Percentiles rank a stretch among this genome's conserved stretches.
Conservation (phyloP, 2,888 invertebrate genomes). For the Drosophila infuscata region DNA sequence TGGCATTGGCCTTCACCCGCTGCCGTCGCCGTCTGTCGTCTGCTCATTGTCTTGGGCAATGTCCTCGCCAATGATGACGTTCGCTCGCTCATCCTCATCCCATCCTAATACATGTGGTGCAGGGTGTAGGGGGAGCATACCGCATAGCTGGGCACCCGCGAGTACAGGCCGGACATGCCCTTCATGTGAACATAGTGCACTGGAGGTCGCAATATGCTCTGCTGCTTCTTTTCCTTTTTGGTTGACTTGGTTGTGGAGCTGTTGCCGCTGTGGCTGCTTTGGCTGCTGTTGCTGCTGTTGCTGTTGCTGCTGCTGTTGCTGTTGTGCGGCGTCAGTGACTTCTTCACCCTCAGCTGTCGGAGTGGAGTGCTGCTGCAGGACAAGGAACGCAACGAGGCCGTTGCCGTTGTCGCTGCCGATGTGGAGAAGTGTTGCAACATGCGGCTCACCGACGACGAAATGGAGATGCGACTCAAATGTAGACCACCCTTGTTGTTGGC, state of each 20-base stretch:
- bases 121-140: conserved; percentile 83
- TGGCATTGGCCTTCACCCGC: conserved; percentile 39
- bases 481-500: conserved; percentile 51
- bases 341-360: conserved; percentile 59
- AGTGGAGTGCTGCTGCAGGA: conserved; percentile 87
- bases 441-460: conserved; percentile 88
- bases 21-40: background rate
- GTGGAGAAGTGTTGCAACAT: conserved; percentile 89
- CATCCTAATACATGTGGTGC: conserved; percentile 77
- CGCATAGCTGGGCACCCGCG: conserved; percentile 89
- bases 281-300: conserved; percentile 38
- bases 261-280: conserved; percentile 86
- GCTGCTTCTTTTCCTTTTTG: conserved; percentile 86
- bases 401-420: conserved; percentile 84
- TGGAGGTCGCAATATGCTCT: conserved; percentile 91
- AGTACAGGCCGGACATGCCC: conserved; percentile 92
- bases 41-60: conserved; percentile 30
- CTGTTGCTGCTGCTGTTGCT: conserved; percentile 54
- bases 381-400: conserved; percentile 87
- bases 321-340: conserved; percentile 59
- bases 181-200: conserved; percentile 92
- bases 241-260: conserved; percentile 55
- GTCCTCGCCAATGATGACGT: conserved; percentile 15
- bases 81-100: background rate
- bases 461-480: conserved; percentile 84